phyloP scores from a whole-genome alignment of 1,140 invertebrate species.

The Cotesia glomerata region DNA sequence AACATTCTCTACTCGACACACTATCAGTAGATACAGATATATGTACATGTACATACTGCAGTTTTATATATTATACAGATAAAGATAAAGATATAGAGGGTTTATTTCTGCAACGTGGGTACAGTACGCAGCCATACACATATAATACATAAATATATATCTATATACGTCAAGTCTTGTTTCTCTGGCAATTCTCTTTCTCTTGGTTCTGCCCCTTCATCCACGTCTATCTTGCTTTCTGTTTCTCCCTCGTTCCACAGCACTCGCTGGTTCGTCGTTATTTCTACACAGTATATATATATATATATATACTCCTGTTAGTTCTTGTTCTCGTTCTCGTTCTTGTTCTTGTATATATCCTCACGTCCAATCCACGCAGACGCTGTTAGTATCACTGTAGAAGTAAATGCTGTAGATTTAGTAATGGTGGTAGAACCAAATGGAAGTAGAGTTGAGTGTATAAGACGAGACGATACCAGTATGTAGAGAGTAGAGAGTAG shows the following conservation, averaged over 20 bases:
- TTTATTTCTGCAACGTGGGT: conserved; percentile 6
- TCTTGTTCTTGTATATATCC: neutral
- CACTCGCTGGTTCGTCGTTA: conserved; percentile 27
- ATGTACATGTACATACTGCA: neutral
- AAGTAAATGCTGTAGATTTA: neutral
- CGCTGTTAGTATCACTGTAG: neutral
- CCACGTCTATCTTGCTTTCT: conserved; percentile 26
- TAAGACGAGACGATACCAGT: conserved; percentile 29
- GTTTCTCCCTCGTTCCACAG: conserved; percentile 30
- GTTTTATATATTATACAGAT: no score
- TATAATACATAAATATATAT: conserved; percentile 14
- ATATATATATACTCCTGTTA: neutral
- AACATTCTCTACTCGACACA: conserved; percentile 12
- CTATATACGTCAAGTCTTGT: conserved; percentile 15
- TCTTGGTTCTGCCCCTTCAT: conserved; percentile 31
- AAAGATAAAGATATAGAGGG: neutral
- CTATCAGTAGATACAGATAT: neutral
- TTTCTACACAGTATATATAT: neutral
- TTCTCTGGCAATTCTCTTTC: conserved; percentile 30
- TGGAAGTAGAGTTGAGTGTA: conserved; percentile 18
- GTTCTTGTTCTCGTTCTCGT: conserved; percentile 1
- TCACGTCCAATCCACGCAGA: neutral
- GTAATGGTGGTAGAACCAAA: neutral
- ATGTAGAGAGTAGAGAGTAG: no score
- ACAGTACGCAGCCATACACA: conserved; percentile 8